phyloP scores from a whole-genome alignment of 2,888 invertebrate species.

The Nomada flava region DNA sequence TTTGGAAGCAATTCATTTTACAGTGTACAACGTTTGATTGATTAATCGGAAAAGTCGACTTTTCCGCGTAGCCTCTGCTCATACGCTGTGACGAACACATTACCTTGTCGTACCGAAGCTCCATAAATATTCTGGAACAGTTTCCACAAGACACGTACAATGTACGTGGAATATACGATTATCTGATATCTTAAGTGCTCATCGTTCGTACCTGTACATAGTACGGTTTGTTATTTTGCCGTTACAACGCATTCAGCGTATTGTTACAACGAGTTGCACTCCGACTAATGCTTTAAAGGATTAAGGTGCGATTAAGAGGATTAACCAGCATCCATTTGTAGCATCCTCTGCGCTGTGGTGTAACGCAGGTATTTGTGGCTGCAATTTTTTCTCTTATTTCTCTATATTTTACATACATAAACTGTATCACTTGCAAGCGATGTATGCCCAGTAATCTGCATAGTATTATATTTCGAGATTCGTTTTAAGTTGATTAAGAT shows the following conservation, averaged over 20 bases:
- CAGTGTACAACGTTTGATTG: no score
- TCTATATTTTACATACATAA: background rate
- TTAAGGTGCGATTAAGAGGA: constrained; percentile 2
- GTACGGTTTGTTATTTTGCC: background rate
- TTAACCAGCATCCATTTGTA: background rate
- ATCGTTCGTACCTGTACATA: background rate
- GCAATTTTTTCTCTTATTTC: background rate
- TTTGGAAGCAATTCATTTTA: no score
- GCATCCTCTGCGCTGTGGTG: background rate
- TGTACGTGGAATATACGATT: background rate
- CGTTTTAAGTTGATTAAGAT: no score
- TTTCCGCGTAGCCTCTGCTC: no score
- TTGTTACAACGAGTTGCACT: background rate
- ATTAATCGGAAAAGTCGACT: no score
- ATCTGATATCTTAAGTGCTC: background rate
- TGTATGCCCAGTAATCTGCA: background rate
- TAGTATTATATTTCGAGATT: no score
- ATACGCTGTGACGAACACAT: background rate
- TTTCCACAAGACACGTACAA: background rate
- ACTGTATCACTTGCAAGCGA: background rate
- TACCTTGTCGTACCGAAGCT: background rate
- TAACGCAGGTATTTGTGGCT: background rate
- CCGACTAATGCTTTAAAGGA: background rate
- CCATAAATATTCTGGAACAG: background rate
- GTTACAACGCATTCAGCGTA: background rate